Base-by-base conservation (phyloP, 2,797 vertebrate species). In the Coluber constrictor region DNA sequence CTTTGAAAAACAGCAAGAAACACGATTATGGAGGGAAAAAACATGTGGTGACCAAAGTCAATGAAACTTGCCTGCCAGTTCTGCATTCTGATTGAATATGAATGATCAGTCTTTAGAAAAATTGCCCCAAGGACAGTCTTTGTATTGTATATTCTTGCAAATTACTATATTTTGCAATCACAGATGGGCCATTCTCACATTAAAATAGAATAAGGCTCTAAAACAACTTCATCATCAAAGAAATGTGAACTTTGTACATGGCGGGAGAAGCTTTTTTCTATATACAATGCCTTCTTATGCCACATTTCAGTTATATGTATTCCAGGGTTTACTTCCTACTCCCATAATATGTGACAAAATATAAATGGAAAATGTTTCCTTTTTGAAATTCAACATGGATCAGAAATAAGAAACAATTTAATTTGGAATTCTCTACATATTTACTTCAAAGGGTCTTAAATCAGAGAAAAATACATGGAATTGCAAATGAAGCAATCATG, bases 41-140 rank as follows among this genome's bases (percentile, higher is more conserved):
- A 98, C 98, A 98, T 93, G 91, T 95, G 96, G 96, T 95, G 95
- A 94, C 92, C 98, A 97, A 98, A 97, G 96, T 95, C 88, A 6
- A 92, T 97, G 97, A 96, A 2, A 37, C 96, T 96, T 95, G 96
- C 95, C 95, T 97, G 97, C 98, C 95, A 95, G 98, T 99, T 98
- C 99, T 99, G 98, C 99, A 99, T 99, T 99, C 98, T 97, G 98
- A 98, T 98, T 98, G 98, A 98, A 98, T 98, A 98, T 93, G 96
- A 98, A 97, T 97, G 93, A 95, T 94, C 93, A 90, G 92, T 27
- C 91, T 43, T 43, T 11, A 10, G 43, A 47, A 83, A 83, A 83
- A 83, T 47, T 83, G 43, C 20, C 37, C 43, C 23, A 79, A 43
- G 60, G 32, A 23, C 54, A 59, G n/a, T 37, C 55, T 23, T 66